Evolutionary conservation across 2,888 invertebrate species (phyloP).

Genomic region (Metalampra italica): DNA sequence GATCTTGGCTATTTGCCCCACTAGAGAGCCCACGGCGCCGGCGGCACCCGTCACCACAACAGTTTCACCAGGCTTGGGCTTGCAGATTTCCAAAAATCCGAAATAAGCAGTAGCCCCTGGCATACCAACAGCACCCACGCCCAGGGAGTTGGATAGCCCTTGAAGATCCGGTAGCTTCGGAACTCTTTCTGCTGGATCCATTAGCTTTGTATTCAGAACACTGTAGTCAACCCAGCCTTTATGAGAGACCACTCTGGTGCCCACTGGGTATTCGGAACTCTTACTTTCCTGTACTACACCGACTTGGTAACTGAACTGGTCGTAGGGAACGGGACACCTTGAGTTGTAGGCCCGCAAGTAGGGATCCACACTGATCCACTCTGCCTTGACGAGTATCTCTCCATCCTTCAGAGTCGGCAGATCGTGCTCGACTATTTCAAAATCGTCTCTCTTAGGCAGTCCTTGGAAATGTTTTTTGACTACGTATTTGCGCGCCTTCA

Average conservation of each 20-base stretch:
- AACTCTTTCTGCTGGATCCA: slow-evolving; percentile 32
- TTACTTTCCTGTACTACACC: slow-evolving; percentile 77
- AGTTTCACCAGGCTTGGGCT: slow-evolving; percentile 80
- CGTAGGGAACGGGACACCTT: slow-evolving; percentile 19
- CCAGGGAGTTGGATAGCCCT: slow-evolving; percentile 69
- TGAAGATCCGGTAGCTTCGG: slow-evolving; percentile 73
- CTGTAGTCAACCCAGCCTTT: slow-evolving; percentile 83
- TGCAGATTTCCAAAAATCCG: slow-evolving; percentile 79
- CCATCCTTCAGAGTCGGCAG: slow-evolving; percentile 78
- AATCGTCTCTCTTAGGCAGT: slow-evolving; percentile 76
- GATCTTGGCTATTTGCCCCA: slow-evolving; percentile 76
- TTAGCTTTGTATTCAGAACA: slow-evolving; percentile 18
- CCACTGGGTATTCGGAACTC: slow-evolving; percentile 78
- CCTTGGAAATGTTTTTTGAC: slow-evolving; percentile 77
- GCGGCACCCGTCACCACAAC: slow-evolving; percentile 82
- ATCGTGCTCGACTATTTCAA: slow-evolving; percentile 79
- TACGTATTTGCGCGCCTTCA: slow-evolving; percentile 77
- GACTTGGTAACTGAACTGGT: slow-evolving; percentile 33
- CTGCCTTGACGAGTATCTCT: slow-evolving; percentile 49
- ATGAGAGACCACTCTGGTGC: slow-evolving; percentile 76
- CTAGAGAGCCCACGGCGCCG: slow-evolving; percentile 83
- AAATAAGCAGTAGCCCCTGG: slow-evolving; percentile 83
- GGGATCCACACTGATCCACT: slow-evolving; percentile 48
- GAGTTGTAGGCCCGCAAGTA: slow-evolving; percentile 34
- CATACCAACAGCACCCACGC: slow-evolving; percentile 81